Conservation (phyloP, 2,888 invertebrate genomes). For the Gortyna flavago region DNA sequence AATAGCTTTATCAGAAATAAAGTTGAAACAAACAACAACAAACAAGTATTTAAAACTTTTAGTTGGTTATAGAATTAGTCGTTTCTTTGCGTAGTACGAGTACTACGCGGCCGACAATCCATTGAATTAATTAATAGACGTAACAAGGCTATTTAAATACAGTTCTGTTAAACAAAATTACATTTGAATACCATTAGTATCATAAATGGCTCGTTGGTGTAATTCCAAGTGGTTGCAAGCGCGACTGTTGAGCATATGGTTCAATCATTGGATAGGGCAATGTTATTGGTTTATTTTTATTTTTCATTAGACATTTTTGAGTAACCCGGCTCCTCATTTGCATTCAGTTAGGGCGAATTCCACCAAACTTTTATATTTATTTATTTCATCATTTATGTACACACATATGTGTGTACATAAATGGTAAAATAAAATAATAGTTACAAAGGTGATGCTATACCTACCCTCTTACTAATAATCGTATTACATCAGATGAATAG, state of each 20-base stretch:
- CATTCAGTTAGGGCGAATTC: too few species aligned
- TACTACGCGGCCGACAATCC: not conserved
- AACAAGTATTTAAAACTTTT: not conserved
- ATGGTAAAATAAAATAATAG: too few species aligned
- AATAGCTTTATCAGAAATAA: not conserved
- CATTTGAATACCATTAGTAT: constrained; percentile 1
- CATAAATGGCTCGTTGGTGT: not conserved
- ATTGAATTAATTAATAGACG: constrained; percentile 33
- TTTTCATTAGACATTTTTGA: not conserved
- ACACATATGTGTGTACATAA: too few species aligned
- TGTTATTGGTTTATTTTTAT: not conserved
- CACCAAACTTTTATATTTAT: too few species aligned
- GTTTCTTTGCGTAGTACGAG: not conserved
- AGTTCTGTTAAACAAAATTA: constrained; percentile 10
- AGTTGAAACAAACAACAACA: constrained; percentile 11
- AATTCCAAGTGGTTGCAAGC: not conserved
- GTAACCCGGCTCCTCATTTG: too few species aligned
- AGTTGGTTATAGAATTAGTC: not conserved
- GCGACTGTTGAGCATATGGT: not conserved
- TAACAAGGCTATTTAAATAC: constrained; percentile 18
- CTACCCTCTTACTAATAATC: too few species aligned
- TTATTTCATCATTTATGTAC: too few species aligned
- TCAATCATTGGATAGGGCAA: not conserved
- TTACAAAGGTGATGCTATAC: too few species aligned
- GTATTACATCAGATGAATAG: too few species aligned